Conservation (phyloP, 2,888 invertebrate species). For the Melinopterus prodromus region DNA sequence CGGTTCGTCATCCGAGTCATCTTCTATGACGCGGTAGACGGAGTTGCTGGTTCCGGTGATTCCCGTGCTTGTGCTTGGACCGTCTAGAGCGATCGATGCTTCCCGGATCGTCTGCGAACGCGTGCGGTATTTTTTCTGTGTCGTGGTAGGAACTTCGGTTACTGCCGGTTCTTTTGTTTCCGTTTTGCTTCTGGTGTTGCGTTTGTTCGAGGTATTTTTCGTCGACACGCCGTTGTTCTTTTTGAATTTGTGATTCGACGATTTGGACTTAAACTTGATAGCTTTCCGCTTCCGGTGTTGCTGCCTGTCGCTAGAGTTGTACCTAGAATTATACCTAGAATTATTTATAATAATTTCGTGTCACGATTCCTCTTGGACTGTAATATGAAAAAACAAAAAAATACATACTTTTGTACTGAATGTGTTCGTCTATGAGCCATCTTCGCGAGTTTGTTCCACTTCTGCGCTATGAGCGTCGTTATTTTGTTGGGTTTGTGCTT, state of each 20-base stretch:
- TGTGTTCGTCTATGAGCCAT: conserved; percentile 68
- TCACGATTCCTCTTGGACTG: too few species aligned
- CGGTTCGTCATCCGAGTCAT: conserved; percentile 71
- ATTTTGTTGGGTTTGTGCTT: conserved; percentile 68
- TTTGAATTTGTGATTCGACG: conserved; percentile 45
- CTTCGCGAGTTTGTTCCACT: conserved; percentile 72
- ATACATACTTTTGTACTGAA: conserved; percentile 52
- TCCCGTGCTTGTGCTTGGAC: conserved; percentile 75
- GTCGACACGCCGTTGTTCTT: conserved; percentile 43
- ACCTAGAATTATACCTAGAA: conserved; percentile 37
- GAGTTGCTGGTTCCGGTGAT: conserved; percentile 53
- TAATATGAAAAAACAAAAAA: neutral
- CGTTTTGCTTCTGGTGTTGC: conserved; percentile 30
- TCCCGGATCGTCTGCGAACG: conserved; percentile 50
- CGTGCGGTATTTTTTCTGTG: conserved; percentile 51
- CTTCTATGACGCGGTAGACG: conserved; percentile 61
- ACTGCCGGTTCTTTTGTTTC: conserved; percentile 39
- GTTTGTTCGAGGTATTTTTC: conserved; percentile 38
- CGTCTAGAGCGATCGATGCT: conserved; percentile 60
- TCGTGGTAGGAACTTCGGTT: conserved; percentile 16
- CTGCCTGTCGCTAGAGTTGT: conserved; percentile 39
- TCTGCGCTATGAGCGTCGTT: conserved; percentile 76
- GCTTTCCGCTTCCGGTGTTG: conserved; percentile 33
- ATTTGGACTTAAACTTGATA: neutral
- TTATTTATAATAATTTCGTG: too few species aligned